Evolutionary conservation across 2,888 invertebrate species (phyloP).

Genomic region (Augochlorella aurata): DNA sequence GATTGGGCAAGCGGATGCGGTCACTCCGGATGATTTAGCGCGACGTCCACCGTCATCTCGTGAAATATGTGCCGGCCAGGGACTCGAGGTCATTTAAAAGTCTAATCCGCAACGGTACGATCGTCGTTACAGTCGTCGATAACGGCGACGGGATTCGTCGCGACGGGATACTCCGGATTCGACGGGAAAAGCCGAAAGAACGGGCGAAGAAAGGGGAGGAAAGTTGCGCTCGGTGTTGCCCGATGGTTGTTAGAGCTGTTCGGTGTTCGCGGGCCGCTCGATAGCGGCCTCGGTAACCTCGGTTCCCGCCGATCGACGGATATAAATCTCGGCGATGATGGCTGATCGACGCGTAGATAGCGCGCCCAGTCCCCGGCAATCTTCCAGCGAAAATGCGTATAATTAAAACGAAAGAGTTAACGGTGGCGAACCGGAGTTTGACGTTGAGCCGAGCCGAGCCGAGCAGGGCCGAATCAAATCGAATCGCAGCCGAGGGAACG

Average conservation of each 20-base stretch:
- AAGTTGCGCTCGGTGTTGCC: neutral
- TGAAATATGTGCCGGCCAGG: constrained; percentile 70
- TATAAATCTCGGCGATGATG: constrained; percentile 50
- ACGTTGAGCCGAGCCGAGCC: constrained; percentile 16
- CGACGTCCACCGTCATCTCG: constrained; percentile 69
- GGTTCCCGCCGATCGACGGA: constrained; percentile 31
- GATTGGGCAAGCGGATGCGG: constrained; percentile 79
- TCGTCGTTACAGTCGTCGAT: constrained; percentile 69
- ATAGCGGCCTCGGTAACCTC: neutral
- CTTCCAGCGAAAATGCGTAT: constrained; percentile 72
- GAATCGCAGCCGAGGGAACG: constrained; percentile 8
- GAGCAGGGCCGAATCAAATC: constrained; percentile 12
- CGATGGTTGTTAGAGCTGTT: neutral
- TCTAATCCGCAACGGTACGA: constrained; percentile 68
- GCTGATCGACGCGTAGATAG: constrained; percentile 36
- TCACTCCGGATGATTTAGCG: constrained; percentile 76
- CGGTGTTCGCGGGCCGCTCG: neutral
- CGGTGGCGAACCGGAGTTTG: constrained; percentile 38
- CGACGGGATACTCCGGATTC: neutral
- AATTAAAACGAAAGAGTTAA: constrained; percentile 74
- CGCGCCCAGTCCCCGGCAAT: constrained; percentile 62
- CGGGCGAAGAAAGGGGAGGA: neutral
- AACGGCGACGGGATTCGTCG: constrained; percentile 32
- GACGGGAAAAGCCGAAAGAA: neutral
- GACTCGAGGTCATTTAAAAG: constrained; percentile 69